Evolutionary conservation across 2,888 invertebrate species (phyloP).

Genomic region (Erebia palarica): DNA sequence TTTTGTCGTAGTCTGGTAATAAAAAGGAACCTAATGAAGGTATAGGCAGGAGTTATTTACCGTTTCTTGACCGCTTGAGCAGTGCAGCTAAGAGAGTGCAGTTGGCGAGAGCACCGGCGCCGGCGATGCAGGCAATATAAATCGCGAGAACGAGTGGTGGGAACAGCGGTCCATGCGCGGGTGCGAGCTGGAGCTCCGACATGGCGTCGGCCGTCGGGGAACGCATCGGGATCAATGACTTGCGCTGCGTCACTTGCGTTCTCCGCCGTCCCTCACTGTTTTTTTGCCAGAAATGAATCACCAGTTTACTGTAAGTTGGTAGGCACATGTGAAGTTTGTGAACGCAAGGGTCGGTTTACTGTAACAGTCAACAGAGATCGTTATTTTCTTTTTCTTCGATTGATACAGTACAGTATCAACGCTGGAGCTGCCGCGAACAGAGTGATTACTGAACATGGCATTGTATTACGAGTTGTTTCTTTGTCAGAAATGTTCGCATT

Average conservation of each 20-base stretch:
- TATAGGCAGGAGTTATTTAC: conserved; percentile 52
- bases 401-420: conserved; percentile 13
- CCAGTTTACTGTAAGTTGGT: conserved; percentile 43
- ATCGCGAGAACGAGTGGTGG: conserved; percentile 66
- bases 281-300: conserved; percentile 73
- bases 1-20: too few relatives aligned
- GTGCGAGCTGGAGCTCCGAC: conserved; percentile 63
- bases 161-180: conserved; percentile 58
- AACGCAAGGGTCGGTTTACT: conserved; percentile 60
- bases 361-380: conserved; percentile 45
- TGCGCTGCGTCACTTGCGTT: conserved; percentile 70
- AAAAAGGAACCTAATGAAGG: not conserved
- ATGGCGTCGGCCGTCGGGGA: conserved; percentile 72
- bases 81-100: conserved; percentile 70
- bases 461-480: conserved; percentile 18
- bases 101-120: conserved; percentile 72
- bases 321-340: conserved; percentile 70
- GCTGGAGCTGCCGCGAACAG: conserved; percentile 9
- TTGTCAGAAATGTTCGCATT: conserved; percentile 38
- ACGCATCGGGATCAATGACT: conserved; percentile 79
- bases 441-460: conserved; percentile 16
- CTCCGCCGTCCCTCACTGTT: conserved; percentile 62
- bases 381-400: conserved; percentile 38
- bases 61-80: conserved; percentile 72
- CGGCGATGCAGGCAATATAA: conserved; percentile 66